Conservation (phyloP, 2,888 invertebrate species). For the Aphidoletes aphidimyza region DNA sequence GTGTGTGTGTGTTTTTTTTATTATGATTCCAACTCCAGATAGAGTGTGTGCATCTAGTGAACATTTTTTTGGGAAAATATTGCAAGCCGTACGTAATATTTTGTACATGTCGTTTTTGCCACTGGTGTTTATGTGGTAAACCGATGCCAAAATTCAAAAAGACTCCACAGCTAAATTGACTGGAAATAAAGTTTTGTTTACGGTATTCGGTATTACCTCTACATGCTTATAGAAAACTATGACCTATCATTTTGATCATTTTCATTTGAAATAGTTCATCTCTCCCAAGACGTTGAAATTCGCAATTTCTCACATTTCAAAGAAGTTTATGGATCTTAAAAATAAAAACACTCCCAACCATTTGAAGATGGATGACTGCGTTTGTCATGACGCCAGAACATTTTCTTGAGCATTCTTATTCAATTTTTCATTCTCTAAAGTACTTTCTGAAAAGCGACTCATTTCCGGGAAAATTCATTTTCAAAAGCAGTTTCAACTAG, state of each 20-base stretch:
- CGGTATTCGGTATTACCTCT: neutral
- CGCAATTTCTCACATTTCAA: no score
- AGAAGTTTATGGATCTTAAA: no score
- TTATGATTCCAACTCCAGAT: neutral
- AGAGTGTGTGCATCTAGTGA: no score
- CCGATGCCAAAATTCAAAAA: constrained; percentile 39
- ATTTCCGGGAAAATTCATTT: neutral
- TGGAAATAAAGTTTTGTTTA: constrained; percentile 49
- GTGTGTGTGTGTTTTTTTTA: no score
- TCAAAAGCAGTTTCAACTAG: neutral
- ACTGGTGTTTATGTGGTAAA: constrained; percentile 31
- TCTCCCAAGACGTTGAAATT: no score
- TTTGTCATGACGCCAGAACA: constrained; percentile 22
- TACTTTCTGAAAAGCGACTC: neutral
- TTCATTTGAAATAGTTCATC: no score
- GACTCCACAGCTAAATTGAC: constrained; percentile 7
- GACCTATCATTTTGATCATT: no score
- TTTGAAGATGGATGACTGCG: constrained; percentile 11
- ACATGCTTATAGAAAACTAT: no score
- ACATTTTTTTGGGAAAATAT: neutral
- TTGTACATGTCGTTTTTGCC: neutral
- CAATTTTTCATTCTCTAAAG: neutral
- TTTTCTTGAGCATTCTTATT: neutral
- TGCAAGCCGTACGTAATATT: neutral
- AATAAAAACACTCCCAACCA: neutral